Evolutionary conservation across 2,888 invertebrate genomes (phyloP).

Genomic region (Candidula unifasciata): DNA sequence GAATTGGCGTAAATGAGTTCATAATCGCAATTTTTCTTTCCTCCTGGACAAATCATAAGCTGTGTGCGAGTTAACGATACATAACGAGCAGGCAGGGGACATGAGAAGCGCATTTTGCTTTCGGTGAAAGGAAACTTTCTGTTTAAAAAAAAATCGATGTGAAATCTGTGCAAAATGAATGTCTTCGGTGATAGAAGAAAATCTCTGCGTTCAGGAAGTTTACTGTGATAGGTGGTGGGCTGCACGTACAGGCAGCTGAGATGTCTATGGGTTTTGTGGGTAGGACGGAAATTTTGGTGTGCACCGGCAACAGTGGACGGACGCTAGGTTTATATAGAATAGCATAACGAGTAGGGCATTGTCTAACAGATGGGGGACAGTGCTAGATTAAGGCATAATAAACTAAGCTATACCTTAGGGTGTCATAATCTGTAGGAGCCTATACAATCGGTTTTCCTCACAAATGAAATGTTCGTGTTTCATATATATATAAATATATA

Average conservation of each 20-base stretch:
- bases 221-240: background rate
- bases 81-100: background rate
- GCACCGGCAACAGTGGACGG: too few relatives aligned
- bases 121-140: background rate
- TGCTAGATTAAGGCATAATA: too few relatives aligned
- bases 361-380: too few relatives aligned
- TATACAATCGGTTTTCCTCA: too few relatives aligned
- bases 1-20: constrained; percentile 35
- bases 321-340: too few relatives aligned
- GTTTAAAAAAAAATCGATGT: background rate
- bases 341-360: too few relatives aligned
- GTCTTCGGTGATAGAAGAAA: background rate
- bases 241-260: background rate
- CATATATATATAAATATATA: too few relatives aligned
- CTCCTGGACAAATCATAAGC: background rate
- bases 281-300: too few relatives aligned
- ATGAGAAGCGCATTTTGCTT: background rate
- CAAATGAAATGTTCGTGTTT: too few relatives aligned
- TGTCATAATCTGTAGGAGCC: too few relatives aligned
- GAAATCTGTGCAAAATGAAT: constrained; percentile 6
- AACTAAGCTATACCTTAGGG: too few relatives aligned
- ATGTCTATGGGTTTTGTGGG: background rate
- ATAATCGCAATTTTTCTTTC: constrained; percentile 20
- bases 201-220: background rate
- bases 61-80: background rate